phyloP scores from a whole-genome alignment of 1,140 invertebrate species.

The Bursaphelenchus mucronatus region DNA sequence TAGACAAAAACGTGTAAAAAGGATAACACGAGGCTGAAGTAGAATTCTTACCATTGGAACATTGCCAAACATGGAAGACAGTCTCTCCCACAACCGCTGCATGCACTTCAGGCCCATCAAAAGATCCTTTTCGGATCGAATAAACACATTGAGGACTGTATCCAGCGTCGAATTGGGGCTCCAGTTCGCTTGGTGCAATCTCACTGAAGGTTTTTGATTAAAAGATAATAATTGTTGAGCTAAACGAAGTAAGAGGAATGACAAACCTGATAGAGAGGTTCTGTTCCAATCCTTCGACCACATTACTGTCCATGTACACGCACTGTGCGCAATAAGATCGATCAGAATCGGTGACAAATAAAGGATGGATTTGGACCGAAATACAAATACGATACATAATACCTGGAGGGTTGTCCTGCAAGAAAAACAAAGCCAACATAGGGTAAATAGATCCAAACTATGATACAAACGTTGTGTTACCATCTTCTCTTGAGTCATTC shows the following conservation, averaged over 20 bases:
- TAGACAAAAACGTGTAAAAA: neutral
- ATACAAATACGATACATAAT: slow-evolving; percentile 54
- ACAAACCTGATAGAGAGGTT: slow-evolving; percentile 48
- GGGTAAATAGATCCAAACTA: neutral
- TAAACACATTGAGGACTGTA: slow-evolving; percentile 53
- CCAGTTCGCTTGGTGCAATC: slow-evolving; percentile 42
- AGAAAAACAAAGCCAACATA: slow-evolving; percentile 19
- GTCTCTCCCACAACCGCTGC: slow-evolving; percentile 53
- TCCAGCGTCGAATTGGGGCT: slow-evolving; percentile 58
- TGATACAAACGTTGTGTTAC: slow-evolving; percentile 19
- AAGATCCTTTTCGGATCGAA: slow-evolving; percentile 55
- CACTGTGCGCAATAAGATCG: slow-evolving; percentile 59
- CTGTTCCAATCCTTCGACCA: slow-evolving; percentile 58
- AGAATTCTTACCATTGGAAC: slow-evolving; percentile 35
- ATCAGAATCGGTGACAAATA: slow-evolving; percentile 58
- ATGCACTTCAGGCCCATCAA: slow-evolving; percentile 54
- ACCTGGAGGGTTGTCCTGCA: slow-evolving; percentile 52
- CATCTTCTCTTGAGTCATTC: slow-evolving; percentile 57
- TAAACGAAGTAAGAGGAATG: neutral
- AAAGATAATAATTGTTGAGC: neutral
- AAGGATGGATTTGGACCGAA: slow-evolving; percentile 54
- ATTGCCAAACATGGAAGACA: slow-evolving; percentile 59
- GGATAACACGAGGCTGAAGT: neutral
- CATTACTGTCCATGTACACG: slow-evolving; percentile 58
- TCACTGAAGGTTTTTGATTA: slow-evolving; percentile 34